phyloP scores from a whole-genome alignment of 2,797 vertebrate genomes.

The Tapirus indicus region DNA sequence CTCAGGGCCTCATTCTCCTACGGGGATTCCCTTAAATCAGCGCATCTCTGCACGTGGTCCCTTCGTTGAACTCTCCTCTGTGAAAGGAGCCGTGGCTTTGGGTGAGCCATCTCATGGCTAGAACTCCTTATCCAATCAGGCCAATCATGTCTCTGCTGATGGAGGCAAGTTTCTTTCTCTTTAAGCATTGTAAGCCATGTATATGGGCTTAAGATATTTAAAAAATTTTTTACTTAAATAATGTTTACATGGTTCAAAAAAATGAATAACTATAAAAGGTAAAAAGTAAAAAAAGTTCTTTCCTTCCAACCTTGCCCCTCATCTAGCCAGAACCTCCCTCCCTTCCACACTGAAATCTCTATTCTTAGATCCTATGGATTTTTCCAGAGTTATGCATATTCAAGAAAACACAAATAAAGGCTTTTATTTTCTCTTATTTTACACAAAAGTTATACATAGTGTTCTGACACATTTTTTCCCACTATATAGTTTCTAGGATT shows the following conservation, averaged over 20 bases:
- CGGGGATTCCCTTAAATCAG: background rate
- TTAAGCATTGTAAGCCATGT: background rate
- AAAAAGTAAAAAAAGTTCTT: background rate
- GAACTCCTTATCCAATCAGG: background rate
- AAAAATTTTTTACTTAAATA: background rate
- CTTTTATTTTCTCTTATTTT: conserved; percentile 33
- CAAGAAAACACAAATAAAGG: background rate
- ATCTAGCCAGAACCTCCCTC: background rate
- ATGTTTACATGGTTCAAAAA: background rate
- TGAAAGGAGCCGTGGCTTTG: too few relatives aligned
- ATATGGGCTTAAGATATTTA: background rate
- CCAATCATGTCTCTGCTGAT: background rate
- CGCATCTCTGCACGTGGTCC: background rate
- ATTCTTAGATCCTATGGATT: background rate
- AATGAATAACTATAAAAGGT: background rate
- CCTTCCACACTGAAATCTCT: background rate
- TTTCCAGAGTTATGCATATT: conserved; percentile 37
- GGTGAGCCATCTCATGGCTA: background rate
- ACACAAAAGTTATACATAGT: background rate
- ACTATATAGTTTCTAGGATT: background rate
- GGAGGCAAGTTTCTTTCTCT: background rate
- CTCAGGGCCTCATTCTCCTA: background rate
- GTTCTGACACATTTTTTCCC: background rate
- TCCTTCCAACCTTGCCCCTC: background rate
- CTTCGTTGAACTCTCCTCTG: background rate